Base-by-base conservation (phyloP, 2,888 invertebrate genomes). In the Adineta ricciae region DNA sequence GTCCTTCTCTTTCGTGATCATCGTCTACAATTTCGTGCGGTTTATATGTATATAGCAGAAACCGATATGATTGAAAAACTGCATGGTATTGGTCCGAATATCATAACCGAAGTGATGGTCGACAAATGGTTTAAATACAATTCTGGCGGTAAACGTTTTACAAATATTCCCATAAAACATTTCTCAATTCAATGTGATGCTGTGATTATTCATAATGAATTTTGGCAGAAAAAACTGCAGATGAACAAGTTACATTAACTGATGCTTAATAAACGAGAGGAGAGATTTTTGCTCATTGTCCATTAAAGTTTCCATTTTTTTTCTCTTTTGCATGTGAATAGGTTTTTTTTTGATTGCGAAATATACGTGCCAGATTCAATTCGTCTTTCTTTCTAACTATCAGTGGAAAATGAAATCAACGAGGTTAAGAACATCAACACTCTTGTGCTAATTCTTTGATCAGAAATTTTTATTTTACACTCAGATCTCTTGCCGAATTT, bases 91-190 rank as follows among this genome's bases (percentile, higher is more conserved):
- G 86, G 86, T 4, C 86, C 86, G 0, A 36, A 41, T 46, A 83
- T 54, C n/a, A 84, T 86, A 11, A 84, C 49, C n/a, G 84, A 86
- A 50, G 54, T 83, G 1, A 86, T 84, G 84, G 83, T 86, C 1
- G 86, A 86, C 14, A 86, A 86, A 83, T 86, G 72, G 84, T 86
- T 64, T 41, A 86, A 38, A 41, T 86, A 86, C 36, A 86, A 86
- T 73, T 86, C 86, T 11, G 86, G 86, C 54, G 49, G 73, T 54
- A 83, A 84, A 64, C 84, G 82, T 50, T 86, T 86, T 54, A 50
- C 83, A 2, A 72, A 83, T 38, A 84, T 86, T 38, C 86, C 85
- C 46, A 83, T 84, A 16, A 84, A 83, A 78, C 86, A 84, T 83
- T 83, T 86, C 38, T 83, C 82, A 50, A 78, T 86, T 27, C 84